Evolutionary conservation across 37 sponge, comb jelly and placozoan species (phyloP).

Genomic region (Spongilla lacustris): DNA sequence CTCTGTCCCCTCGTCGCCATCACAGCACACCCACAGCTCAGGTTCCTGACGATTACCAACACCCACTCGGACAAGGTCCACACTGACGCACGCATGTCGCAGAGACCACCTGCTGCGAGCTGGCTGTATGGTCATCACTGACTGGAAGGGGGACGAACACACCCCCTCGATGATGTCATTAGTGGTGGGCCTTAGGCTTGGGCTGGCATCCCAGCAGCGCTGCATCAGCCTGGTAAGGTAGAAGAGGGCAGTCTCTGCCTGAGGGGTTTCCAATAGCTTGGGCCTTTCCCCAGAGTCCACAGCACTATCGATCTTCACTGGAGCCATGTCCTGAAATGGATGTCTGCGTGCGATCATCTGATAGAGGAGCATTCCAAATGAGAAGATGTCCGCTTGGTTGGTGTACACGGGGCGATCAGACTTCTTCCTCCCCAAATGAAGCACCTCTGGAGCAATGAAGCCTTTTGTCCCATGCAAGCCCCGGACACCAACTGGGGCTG

Average conservation of each 20-base stretch:
- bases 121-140: conserved; percentile 37
- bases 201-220: conserved; percentile 67
- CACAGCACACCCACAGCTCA: conserved; percentile 78
- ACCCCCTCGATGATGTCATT: conserved; percentile 23
- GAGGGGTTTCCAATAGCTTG: conserved; percentile 41
- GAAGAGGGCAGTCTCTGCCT: conserved; percentile 36
- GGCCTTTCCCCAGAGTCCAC: conserved; percentile 58
- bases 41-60: not conserved
- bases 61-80: not conserved
- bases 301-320: conserved; percentile 49
- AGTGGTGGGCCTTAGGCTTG: conserved; percentile 44
- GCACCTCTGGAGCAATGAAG: conserved; percentile 82
- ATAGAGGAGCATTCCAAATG: conserved; percentile 86
- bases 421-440: conserved; percentile 32
- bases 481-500: conserved; percentile 65
- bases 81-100: conserved; percentile 42
- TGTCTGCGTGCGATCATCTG: conserved; percentile 78
- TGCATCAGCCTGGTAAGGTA: conserved; percentile 75
- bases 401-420: conserved; percentile 52
- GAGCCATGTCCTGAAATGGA: conserved; percentile 63
- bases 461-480: conserved; percentile 81
- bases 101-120: conserved; percentile 49
- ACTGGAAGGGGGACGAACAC: conserved; percentile 32
- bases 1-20: conserved; percentile 59
- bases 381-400: conserved; percentile 80